Evolutionary conservation across 23 tunicate genomes (phyloP).

Genomic region (Ascidia mentula): DNA sequence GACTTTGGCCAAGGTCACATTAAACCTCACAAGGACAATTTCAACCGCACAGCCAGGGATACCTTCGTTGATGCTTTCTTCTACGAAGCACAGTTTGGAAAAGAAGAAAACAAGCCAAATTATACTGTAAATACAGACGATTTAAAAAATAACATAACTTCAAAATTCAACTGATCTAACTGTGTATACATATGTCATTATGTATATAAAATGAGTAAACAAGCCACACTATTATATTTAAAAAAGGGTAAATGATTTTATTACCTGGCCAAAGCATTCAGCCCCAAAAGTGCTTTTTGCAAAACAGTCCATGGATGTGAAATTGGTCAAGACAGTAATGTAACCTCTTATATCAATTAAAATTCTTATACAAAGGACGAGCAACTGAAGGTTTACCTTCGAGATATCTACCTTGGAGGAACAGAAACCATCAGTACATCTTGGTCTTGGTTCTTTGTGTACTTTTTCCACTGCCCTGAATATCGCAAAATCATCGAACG

Average conservation of each 20-base stretch:
- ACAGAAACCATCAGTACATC: slow-evolving; percentile 6
- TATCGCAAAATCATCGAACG: not conserved
- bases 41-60: not conserved
- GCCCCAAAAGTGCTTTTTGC: too few species aligned
- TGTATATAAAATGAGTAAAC: too few species aligned
- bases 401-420: not conserved
- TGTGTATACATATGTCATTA: too few species aligned
- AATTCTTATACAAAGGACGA: too few species aligned
- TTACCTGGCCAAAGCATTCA: too few species aligned
- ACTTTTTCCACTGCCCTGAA: not conserved
- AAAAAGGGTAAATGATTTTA: too few species aligned
- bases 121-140: not conserved
- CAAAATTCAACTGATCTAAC: too few species aligned
- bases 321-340: too few species aligned
- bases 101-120: not conserved
- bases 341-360: too few species aligned
- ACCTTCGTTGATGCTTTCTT: slow-evolving; percentile 18
- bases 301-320: too few species aligned
- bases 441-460: not conserved
- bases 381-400: not conserved
- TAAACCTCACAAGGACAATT: slow-evolving; percentile 18
- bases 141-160: too few species aligned
- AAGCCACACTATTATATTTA: too few species aligned
- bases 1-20: not conserved
- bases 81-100: slow-evolving; percentile 13